A percentile compares a stretch with the other conserved stretches of the same genome.
Evolutionary conservation across 1,140 invertebrate species (phyloP).

Genomic region (Rhagoletis zephyria): DNA sequence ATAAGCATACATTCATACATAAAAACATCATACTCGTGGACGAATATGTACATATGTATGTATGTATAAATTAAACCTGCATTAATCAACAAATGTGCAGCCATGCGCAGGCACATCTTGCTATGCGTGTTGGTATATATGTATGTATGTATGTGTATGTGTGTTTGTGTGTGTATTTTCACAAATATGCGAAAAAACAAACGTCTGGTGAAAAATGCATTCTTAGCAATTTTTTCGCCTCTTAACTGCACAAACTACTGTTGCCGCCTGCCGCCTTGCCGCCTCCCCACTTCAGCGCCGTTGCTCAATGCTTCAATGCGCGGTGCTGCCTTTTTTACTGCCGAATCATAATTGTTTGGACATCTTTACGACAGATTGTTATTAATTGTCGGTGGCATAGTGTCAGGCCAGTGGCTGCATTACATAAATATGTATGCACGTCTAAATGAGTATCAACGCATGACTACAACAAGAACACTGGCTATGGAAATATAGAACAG

Average conservation of each 20-base stretch:
- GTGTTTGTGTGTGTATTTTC: too few species aligned
- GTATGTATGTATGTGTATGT: too few species aligned
- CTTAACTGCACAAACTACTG: not conserved
- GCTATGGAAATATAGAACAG: not conserved
- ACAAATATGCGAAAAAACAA: not conserved
- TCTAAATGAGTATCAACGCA: not conserved
- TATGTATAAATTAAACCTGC: not conserved
- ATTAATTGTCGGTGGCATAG: conserved; percentile 49
- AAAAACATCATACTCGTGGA: not conserved
- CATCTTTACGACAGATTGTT: conserved; percentile 50
- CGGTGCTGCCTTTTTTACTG: conserved; percentile 7
- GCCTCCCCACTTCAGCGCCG: not conserved
- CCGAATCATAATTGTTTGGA: conserved; percentile 45
- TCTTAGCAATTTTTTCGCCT: not conserved
- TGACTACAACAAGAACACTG: not conserved
- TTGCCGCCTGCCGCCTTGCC: not conserved
- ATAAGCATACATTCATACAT: not conserved
- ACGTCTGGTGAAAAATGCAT: conserved; percentile 16
- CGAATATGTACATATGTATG: not conserved
- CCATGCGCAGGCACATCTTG: too few species aligned
- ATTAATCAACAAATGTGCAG: too few species aligned
- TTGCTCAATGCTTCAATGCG: not conserved
- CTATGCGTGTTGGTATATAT: too few species aligned
- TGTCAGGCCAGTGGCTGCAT: conserved; percentile 11
- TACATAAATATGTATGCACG: not conserved